Conservation (phyloP, 2,113 vertebrate genomes). For the Prochilodus magdalenae region DNA sequence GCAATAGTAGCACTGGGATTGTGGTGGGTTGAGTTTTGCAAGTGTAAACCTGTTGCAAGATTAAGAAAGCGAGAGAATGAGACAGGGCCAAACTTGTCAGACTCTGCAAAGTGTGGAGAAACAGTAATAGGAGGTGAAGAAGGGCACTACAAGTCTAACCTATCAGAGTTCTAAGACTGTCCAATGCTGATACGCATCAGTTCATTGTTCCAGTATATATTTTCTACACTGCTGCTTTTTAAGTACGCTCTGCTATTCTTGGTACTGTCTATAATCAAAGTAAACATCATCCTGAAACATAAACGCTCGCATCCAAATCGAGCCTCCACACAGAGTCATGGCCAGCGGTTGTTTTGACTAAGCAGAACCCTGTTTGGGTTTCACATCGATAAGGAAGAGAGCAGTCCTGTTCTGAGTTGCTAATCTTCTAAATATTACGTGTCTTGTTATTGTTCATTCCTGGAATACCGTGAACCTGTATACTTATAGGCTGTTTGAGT, state of each 20-base stretch:
- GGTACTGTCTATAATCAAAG: conserved; percentile 25
- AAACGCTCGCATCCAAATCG: conserved; percentile 1
- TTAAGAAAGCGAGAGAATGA: conserved; percentile 10
- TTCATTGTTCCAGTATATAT: neutral
- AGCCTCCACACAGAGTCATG: neutral
- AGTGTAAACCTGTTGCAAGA: conserved; percentile 6
- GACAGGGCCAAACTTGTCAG: conserved; percentile 1
- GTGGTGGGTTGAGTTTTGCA: conserved; percentile 10
- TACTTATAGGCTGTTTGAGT: neutral
- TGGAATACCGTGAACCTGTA: neutral
- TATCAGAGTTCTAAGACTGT: neutral
- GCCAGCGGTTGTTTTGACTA: conserved; percentile 29
- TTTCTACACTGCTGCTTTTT: neutral
- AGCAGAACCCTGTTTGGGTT: conserved; percentile 33
- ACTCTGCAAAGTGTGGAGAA: neutral
- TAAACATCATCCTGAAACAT: neutral
- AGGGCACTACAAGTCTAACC: neutral
- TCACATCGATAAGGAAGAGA: conserved; percentile 22
- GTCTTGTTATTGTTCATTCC: conserved; percentile 2
- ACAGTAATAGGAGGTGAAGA: neutral
- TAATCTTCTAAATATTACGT: conserved; percentile 17
- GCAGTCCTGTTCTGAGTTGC: neutral
- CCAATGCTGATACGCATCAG: no score
- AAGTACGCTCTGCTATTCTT: neutral
- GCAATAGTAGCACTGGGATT: neutral